Evolutionary conservation across 2,113 vertebrate species (phyloP).

Genomic region (Pelecanus crispus): DNA sequence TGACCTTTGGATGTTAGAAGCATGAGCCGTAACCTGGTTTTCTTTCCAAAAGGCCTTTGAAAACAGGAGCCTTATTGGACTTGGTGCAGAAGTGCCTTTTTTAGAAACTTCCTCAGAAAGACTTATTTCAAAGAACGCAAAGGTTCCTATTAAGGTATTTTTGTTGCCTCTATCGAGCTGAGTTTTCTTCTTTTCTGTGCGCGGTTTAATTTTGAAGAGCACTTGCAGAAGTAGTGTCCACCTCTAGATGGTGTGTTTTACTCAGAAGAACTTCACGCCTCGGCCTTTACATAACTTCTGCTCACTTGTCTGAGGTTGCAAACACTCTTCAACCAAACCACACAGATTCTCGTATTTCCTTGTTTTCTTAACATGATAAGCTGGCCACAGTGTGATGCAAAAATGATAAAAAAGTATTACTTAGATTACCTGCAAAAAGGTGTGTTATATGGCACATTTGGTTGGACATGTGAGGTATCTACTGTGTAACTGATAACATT

Average conservation of each 20-base stretch:
- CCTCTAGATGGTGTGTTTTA: slow-evolving; percentile 70
- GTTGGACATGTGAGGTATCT: not conserved
- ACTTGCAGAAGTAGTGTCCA: not conserved
- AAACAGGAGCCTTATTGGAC: not conserved
- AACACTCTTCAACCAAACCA: not conserved
- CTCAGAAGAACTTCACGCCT: not conserved
- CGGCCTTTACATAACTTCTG: not conserved
- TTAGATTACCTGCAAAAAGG: not conserved
- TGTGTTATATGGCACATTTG: not conserved
- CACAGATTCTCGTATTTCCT: not conserved
- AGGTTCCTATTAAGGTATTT: not conserved
- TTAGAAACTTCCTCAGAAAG: not conserved
- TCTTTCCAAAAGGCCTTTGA: not conserved
- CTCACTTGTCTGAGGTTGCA: not conserved
- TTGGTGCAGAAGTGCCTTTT: not conserved
- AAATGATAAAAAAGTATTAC: not conserved
- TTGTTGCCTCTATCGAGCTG: not conserved
- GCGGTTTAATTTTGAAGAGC: not conserved
- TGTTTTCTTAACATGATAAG: not conserved
- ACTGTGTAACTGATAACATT: not conserved
- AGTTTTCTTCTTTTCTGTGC: not conserved
- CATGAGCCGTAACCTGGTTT: not conserved
- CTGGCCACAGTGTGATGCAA: not conserved
- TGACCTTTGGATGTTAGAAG: not conserved
- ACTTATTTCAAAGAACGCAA: not conserved